Evolutionary conservation across 2,797 vertebrate species (phyloP), one percentile per base, ranked within the genome.

Genomic region (Orestias chungarensis): DNA sequence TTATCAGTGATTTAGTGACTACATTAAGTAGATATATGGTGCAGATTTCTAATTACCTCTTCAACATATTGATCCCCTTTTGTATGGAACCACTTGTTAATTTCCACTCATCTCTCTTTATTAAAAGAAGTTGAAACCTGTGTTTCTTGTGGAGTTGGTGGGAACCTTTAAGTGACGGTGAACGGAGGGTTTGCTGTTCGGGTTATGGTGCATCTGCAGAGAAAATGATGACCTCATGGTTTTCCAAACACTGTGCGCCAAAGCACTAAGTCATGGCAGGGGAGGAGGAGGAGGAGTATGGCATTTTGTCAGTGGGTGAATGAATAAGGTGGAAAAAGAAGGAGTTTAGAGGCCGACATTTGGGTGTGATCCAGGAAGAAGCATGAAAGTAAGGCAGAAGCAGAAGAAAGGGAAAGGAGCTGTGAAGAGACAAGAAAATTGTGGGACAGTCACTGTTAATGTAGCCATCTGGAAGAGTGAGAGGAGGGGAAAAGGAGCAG

Each of bases 211-310:
- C 74, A 81, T 85, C 65, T 80, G 78, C 78, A 62, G 70, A 80
- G 82, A 88, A 90, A 92, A 82, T 89, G 82, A 91, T 92, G 90
- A 92, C 72, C 82, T 89, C 82, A 86, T 74, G 81, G 47, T 87
- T 91, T 93, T 92, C 83, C 86, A 80, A 83, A 82, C 68, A 23
- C 65, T 76, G 68, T 81, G 75, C 74, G 79, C 75, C 33, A 82
- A 77, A 83, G 27, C 61, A 82, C 83, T 85, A 91, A 92, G 62
- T 89, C 79, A 64, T 85, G 71, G 74, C 59, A 73, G 79, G 69
- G 68, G 42, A 76, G 79, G 81, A 82, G 90, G 84, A 83, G 86
- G 81, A 83, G 90, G 87, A 83, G 86, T 35, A 38, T 83, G 81
- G 82, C 82, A 75, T 82, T 69, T 72, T 85, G 85, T 88, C 80